phyloP scores from a whole-genome alignment of 2,888 invertebrate species.

The Sphaerophoria rueppellii region DNA sequence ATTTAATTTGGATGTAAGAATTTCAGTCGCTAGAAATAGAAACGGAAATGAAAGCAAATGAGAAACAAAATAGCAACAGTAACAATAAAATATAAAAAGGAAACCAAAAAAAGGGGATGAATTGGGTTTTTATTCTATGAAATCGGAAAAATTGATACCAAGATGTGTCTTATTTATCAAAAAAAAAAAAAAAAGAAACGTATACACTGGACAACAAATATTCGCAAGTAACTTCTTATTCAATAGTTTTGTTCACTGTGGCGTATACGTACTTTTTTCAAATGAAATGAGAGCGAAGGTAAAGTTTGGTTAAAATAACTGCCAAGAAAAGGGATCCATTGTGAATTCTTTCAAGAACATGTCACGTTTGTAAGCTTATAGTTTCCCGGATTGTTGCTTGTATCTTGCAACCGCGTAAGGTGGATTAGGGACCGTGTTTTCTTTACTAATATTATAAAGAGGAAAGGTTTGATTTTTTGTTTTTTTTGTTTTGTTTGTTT shows the following conservation, averaged over 20 bases:
- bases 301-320: too few species aligned
- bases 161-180: background rate
- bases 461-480: too few species aligned
- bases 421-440: too few species aligned
- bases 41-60: conserved; percentile 47
- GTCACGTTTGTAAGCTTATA: too few species aligned
- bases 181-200: too few species aligned
- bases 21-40: conserved; percentile 72
- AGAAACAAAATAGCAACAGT: conserved; percentile 57
- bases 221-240: background rate
- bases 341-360: too few species aligned
- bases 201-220: background rate
- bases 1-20: conserved; percentile 70
- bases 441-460: too few species aligned
- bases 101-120: conserved; percentile 4
- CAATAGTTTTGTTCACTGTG: background rate
- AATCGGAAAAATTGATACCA: background rate
- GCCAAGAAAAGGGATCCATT: too few species aligned
- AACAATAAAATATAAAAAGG: conserved; percentile 67
- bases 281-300: too few species aligned
- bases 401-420: too few species aligned
- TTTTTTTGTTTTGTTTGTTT: too few species aligned
- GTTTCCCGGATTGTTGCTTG: too few species aligned
- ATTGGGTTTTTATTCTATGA: conserved; percentile 1
- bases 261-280: conserved; percentile 2